Base-by-base conservation (phyloP, 2,888 invertebrate species). In the Stenodera caucasica region DNA sequence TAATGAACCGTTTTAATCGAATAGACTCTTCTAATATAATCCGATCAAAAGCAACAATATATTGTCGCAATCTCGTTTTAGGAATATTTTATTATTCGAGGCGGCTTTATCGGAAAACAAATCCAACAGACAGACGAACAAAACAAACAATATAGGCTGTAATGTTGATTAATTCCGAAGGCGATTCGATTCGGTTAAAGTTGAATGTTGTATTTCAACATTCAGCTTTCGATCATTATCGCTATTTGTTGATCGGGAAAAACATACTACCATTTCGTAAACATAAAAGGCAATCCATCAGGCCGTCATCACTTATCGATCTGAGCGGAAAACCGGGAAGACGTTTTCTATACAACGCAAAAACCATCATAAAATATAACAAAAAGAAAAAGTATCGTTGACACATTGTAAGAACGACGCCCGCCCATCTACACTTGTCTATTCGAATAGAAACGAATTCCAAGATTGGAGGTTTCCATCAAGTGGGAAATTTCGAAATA, bases 1-100 rank as follows among this genome's bases (percentile, higher is more conserved):
- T 63, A 56, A 62, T 62, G 57, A 63, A 59, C 58, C 58, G 49
- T 53, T 58, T 50, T 58, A 59, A 62, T 62, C 58, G 56, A 62
- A 62, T 58, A 58, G 53, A 62, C 52, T 55, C 55, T 58, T 55
- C 49, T 26, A 49, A 8, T 6, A 32, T 62, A 62, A 58, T 58
- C 57, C 50, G 62, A 62, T 62, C 32, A 62, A 58, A 61, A 52
- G 58, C 58, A 51, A 37, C 61, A 55, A 55, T 58, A 57, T 55
- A 57, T 53, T 57, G 54, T 61, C 51, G 54, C 57, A 61, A 52
- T 55, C 58, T 55, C 51, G 45, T 50, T 40, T 58, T 55, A 61
- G 53, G 53, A 61, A 15, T 37, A 37, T 37, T 8, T 37, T 6
- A 37, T 14, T 37, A 15, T 14, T 37, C 7, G 14, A 3, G 12